phyloP scores from a whole-genome alignment of 2,888 invertebrate species.

The Heliconius cydno region DNA sequence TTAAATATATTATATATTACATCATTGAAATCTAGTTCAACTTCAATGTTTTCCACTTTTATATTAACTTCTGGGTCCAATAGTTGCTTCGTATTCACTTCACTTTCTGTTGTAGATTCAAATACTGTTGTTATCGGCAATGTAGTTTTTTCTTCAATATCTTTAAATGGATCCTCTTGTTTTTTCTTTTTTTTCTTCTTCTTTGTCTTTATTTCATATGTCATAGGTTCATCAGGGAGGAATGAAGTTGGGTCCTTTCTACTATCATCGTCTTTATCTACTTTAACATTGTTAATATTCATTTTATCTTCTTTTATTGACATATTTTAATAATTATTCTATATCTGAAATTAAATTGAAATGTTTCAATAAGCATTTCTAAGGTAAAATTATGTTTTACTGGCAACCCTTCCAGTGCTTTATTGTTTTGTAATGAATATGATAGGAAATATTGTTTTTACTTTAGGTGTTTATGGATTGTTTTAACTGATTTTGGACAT shows the following conservation, averaged over 20 bases:
- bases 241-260: constrained; percentile 73
- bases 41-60: constrained; percentile 77
- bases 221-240: constrained; percentile 74
- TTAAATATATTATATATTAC: constrained; percentile 54
- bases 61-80: constrained; percentile 74
- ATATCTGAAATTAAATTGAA: neutral
- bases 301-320: constrained; percentile 48
- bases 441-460: neutral
- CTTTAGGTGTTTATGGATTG: neutral
- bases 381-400: neutral
- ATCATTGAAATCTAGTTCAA: constrained; percentile 76
- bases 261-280: constrained; percentile 43
- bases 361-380: neutral
- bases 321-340: constrained; percentile 40
- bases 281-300: constrained; percentile 48
- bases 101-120: constrained; percentile 40
- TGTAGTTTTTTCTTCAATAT: constrained; percentile 59
- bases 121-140: constrained; percentile 48
- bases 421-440: neutral
- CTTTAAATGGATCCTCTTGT: constrained; percentile 74
- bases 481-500: too few relatives aligned
- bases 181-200: constrained; percentile 73
- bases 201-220: constrained; percentile 73
- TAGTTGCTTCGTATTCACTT: constrained; percentile 43
- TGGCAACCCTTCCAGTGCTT: neutral